Base-by-base conservation (phyloP, 2,113 vertebrate genomes). In the Colistium nudipinnis region DNA sequence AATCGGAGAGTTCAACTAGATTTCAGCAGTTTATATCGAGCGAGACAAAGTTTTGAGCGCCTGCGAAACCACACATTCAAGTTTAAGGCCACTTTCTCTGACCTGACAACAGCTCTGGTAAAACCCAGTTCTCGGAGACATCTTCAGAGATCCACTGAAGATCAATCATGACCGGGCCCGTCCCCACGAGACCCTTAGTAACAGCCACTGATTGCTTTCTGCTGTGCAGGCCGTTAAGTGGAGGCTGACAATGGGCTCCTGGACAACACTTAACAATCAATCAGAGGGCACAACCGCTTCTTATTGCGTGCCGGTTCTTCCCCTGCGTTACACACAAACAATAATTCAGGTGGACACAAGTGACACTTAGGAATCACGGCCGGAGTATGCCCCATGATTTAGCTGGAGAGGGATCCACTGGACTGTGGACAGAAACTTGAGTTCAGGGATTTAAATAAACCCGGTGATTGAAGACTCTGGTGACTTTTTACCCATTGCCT, bases 251-350 rank as follows among this genome's bases (percentile, higher is more conserved):
- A 92, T 91, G 90, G 91, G 89, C 87, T 93, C 83, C 91, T 87
- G 91, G 91, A 93, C 91, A 92, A 93, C 91, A 93, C 91, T 92
- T 93, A 92, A 93, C 89, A 91, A 93, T 93, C 92, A 93, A 93
- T 92, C 91, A 92, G 91, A 85, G 88, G 86, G 76, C 86, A 87
- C 80, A 76, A 86, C 89, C 86, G 85, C 90, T 89, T 83, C 87
- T 83, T 77, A 87, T 84, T 87, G 89, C 89, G 81, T 80, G 79
- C 88, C 72, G 78, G 84, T 74, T 86, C 90, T 84, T 90, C 88
- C 87, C 76, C 87, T 78, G 85, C 87, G 85, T 87, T 86, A 74
- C 88, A 88, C 87, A 84, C 87, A 92, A 91, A 92, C 90, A 91
- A 88, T 91, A 87, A 92, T 92, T 92, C 90, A 92, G 92, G 89